Evolutionary conservation across 2,797 vertebrate genomes (phyloP), one percentile per base, ranked within the genome.

Genomic region (Nasua narica): DNA sequence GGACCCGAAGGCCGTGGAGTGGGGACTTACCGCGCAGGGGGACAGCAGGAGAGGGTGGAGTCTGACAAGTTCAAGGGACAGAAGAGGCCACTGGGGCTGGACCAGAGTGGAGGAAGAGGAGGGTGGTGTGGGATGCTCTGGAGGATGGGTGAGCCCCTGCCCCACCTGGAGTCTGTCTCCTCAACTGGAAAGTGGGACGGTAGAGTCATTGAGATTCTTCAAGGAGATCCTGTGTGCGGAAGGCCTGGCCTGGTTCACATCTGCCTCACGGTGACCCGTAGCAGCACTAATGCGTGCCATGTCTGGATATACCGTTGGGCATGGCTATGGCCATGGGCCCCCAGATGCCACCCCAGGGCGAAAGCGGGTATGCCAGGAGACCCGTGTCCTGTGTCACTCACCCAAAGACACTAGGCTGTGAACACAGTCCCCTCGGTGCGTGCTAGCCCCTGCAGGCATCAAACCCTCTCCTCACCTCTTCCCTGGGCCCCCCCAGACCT

Each of bases 401-500:
- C 58, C 81, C 35, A n/a, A 54, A n/a, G 60, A 72, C 72, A 56
- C 37, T 54, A 46, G 40, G 37, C 27, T 43, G 18, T 48, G 32
- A n/a, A 54, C 60, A 86, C 35, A 72, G 16, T 40, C 76, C 3
- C 35, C 1, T 23, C 1, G 1, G 87, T 8, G n/a, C 37, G 23
- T 2, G 1, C 27, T 29, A 23, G 10, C 12, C n/a, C 77, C 18
- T 29, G 0, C 1, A 48, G 35, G 29, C 5, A 13, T 78, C 93
- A 82, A 29, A 48, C 27, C 13, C 1, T n/a, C 35, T 48, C 11
- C 18, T 21, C 58, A 54, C 11, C 52, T 60, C 54, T 54, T 78
- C 27, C 50, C 83, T 3, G 46, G 72, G 70, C 76, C 27, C 23
- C 62, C 15, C 15, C 62, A 97, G 98, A 97, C 48, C 87, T 96